Conservation (phyloP, 2,113 vertebrate species). For the Microcebus tavaratra region DNA sequence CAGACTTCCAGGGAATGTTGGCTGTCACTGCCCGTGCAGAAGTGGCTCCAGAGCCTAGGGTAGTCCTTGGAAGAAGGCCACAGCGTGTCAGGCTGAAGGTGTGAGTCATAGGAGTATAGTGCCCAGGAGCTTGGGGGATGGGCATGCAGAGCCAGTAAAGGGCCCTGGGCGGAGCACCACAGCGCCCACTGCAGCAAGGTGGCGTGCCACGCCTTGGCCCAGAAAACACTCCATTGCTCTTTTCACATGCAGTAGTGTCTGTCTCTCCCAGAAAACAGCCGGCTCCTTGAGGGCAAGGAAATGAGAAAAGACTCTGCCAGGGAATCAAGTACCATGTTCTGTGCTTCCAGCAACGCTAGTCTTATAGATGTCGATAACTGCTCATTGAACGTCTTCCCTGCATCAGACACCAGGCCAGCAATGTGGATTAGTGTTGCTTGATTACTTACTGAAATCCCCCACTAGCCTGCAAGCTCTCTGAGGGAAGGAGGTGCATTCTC, state of each 20-base stretch:
- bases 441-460: background rate
- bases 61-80: background rate
- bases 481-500: background rate
- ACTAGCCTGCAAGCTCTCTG: background rate
- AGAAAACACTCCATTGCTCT: background rate
- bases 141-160: background rate
- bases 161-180: too few species aligned
- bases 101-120: background rate
- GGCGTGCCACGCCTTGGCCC: background rate
- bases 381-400: background rate
- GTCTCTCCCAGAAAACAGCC: background rate
- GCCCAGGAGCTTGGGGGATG: background rate
- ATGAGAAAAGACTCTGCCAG: background rate
- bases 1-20: background rate
- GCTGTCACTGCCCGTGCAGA: background rate
- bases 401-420: background rate
- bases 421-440: background rate
- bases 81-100: background rate
- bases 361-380: background rate
- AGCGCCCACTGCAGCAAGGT: rapidly evolving
- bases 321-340: background rate
- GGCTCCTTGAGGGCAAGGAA: background rate
- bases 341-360: background rate
- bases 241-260: background rate
- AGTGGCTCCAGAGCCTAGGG: background rate